Evolutionary conservation across 1,140 invertebrate species (phyloP).

Genomic region (Calliphora vicina): DNA sequence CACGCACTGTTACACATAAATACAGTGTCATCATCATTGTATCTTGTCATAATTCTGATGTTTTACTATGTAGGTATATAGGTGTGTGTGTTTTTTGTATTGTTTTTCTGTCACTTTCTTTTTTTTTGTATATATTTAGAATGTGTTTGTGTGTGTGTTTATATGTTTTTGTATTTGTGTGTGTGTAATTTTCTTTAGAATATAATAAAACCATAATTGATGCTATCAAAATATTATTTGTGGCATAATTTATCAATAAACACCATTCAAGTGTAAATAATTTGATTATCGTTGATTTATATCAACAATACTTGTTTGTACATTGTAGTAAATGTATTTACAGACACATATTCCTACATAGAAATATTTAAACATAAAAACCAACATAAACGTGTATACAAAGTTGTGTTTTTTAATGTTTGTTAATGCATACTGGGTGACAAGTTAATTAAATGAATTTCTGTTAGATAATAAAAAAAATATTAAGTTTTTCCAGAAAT

Average conservation of each 20-base stretch:
- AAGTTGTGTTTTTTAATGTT: no score
- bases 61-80: not conserved
- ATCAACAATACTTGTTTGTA: conserved; percentile 33
- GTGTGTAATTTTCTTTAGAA: conserved; percentile 38
- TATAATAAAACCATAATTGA: conserved; percentile 57
- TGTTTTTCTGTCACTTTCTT: not conserved
- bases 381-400: no score
- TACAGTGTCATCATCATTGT: not conserved
- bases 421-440: no score
- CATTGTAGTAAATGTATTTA: no score
- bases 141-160: not conserved
- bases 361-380: no score
- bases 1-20: not conserved
- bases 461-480: no score
- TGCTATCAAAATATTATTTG: conserved; percentile 63
- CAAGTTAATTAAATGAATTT: no score
- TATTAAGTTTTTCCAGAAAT: no score
- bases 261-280: conserved; percentile 62
- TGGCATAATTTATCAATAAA: conserved; percentile 63
- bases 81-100: not conserved
- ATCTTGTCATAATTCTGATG: not conserved
- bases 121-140: not conserved
- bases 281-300: conserved; percentile 63
- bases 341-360: no score
- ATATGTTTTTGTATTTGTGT: not conserved